A percentile compares a stretch with the other conserved stretches of the same genome.
phyloP scores from a whole-genome alignment of 2,888 invertebrate species.

The Boloria euphrosyne region DNA sequence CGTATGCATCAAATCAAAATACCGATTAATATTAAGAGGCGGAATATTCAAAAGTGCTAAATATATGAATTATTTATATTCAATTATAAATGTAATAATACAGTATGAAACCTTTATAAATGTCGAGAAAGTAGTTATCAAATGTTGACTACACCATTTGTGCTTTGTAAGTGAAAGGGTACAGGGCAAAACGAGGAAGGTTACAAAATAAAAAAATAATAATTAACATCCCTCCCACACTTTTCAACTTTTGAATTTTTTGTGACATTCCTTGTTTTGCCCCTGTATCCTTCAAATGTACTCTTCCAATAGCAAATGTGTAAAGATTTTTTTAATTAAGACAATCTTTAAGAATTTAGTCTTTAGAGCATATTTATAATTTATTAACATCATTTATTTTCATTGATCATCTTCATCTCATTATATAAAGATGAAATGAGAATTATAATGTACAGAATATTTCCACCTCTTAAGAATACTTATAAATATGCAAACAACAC shows the following conservation, averaged over 20 bases:
- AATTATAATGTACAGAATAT: constrained; percentile 17
- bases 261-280: too few relatives aligned
- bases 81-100: background rate
- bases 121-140: background rate
- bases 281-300: too few relatives aligned
- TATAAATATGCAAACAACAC: constrained; percentile 38
- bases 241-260: too few relatives aligned
- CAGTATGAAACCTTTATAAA: background rate
- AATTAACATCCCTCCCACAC: too few relatives aligned
- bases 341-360: background rate
- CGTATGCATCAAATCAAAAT: constrained; percentile 20
- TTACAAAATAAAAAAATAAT: too few relatives aligned
- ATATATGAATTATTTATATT: constrained; percentile 2
- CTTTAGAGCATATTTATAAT: background rate
- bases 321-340: constrained; percentile 1
- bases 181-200: too few relatives aligned
- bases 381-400: background rate
- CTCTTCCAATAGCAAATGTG: background rate
- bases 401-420: background rate
- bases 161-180: too few relatives aligned
- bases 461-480: constrained; percentile 35
- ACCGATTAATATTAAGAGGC: constrained; percentile 26
- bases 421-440: constrained; percentile 1
- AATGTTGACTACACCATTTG: constrained; percentile 1
- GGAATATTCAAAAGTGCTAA: constrained; percentile 19